Base-by-base conservation (phyloP, 2,888 invertebrate species). In the Strigamia crassipes region DNA sequence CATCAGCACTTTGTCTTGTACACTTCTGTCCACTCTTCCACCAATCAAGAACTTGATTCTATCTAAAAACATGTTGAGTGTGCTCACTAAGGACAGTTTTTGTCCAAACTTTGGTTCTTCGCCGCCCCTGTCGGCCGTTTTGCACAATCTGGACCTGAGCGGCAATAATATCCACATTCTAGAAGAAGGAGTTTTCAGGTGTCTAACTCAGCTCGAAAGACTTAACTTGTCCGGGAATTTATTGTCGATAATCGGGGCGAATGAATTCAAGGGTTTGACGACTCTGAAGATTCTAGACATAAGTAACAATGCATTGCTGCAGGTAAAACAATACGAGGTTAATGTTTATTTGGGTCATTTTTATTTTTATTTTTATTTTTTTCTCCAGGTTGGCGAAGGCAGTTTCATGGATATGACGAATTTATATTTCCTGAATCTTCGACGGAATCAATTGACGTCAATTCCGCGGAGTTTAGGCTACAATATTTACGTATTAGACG, bases 31-130 rank as follows among this genome's bases (percentile, higher is more conserved):
- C 12, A 3, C 13, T 51, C 61, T 80, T n/a, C 80, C 80, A 27
- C 61, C 56, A 27, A 4, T 80, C 13, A 15, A 21, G 15, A 51
- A 12, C 1, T 61, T 80, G 34, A 27, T 31, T n/a, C n/a, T 80
- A 15, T 27, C 27, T 8, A 38, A 27, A 41, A 80, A 80, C 38
- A 23, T 51, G 23, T 9, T 80, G 12, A 23, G 23, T n/a, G 42
- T 61, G 21, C 23, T 80, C 27, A 56, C 80, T 1, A 80, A 51
- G 51, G 80, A 80, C 13, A 34, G 34, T 56, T 80, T 80, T 38
- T 80, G 80, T 31, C 56, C 80, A 1, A 56, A 79, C 23, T 27
- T 42, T 34, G 34, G 78, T 15, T 0, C 1, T 79, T n/a, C 42
- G 6, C 79, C 79, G 15, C 79, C 41, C 46, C n/a, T 79, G 1